Conservation (phyloP, 2,113 vertebrate genomes). For the Scatophagus argus region DNA sequence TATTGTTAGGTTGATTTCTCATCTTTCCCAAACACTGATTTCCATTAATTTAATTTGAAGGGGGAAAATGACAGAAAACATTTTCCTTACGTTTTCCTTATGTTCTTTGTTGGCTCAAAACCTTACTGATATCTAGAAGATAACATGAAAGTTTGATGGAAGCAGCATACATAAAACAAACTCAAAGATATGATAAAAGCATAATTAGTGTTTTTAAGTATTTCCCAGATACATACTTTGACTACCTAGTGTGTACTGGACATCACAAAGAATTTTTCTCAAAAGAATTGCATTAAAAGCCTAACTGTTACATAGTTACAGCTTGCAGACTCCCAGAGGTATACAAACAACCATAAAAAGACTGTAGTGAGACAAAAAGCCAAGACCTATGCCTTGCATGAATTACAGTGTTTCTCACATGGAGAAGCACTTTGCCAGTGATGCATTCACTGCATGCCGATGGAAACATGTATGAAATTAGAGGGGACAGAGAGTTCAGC, state of each 20-base stretch:
- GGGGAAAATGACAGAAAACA: no score
- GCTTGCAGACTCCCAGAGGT: not conserved
- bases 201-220: not conserved
- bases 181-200: not conserved
- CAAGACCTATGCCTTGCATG: not conserved
- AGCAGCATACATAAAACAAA: not conserved
- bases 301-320: not conserved
- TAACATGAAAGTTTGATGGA: not conserved
- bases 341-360: slow-evolving; percentile 28
- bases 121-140: not conserved
- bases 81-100: no score
- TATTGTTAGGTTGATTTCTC: not conserved
- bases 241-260: not conserved
- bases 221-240: not conserved
- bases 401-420: slow-evolving; percentile 27
- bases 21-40: not conserved
- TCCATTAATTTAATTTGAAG: not conserved
- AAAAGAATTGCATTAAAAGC: not conserved
- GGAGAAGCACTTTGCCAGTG: slow-evolving; percentile 7
- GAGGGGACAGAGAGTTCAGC: slow-evolving; percentile 33
- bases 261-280: not conserved
- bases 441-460: slow-evolving; percentile 29
- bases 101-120: no score
- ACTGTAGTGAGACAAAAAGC: slow-evolving; percentile 1
- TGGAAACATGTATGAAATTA: slow-evolving; percentile 44